These are phyloP conservation scores for Calliphora vomitoria DNA, from an alignment of 2,888 invertebrate species.

Conservation along the genomic window DNA sequence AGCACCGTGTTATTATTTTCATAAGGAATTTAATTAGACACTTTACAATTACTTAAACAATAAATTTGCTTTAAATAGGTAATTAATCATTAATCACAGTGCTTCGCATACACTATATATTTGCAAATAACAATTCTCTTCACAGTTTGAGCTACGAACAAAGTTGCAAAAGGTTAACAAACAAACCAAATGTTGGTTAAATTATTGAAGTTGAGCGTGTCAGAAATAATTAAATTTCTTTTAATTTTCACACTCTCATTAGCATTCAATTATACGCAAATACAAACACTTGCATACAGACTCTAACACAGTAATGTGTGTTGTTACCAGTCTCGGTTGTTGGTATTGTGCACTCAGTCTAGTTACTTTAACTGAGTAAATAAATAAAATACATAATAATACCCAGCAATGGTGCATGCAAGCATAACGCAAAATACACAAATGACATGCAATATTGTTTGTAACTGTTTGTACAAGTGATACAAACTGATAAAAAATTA, in stretches of 20 bases:
- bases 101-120: too few relatives aligned
- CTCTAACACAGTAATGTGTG: background rate
- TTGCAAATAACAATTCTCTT: background rate
- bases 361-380: conserved; percentile 5
- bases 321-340: background rate
- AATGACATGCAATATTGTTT: conserved; percentile 22
- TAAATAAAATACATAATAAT: conserved; percentile 5
- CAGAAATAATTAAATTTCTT: conserved; percentile 22
- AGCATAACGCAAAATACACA: conserved; percentile 13
- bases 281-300: background rate
- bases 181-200: conserved; percentile 3
- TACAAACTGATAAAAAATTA: background rate
- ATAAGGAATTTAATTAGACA: too few relatives aligned
- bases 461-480: background rate
- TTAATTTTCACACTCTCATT: conserved; percentile 43
- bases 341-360: background rate
- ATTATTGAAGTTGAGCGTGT: conserved; percentile 13
- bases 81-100: background rate
- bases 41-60: background rate
- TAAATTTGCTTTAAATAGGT: background rate
- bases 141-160: background rate
- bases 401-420: background rate
- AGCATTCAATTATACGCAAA: conserved; percentile 32
- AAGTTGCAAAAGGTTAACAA: background rate
- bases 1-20: too few relatives aligned